Conservation (phyloP, 2,113 vertebrate genomes). For the Eleginops maclovinus region DNA sequence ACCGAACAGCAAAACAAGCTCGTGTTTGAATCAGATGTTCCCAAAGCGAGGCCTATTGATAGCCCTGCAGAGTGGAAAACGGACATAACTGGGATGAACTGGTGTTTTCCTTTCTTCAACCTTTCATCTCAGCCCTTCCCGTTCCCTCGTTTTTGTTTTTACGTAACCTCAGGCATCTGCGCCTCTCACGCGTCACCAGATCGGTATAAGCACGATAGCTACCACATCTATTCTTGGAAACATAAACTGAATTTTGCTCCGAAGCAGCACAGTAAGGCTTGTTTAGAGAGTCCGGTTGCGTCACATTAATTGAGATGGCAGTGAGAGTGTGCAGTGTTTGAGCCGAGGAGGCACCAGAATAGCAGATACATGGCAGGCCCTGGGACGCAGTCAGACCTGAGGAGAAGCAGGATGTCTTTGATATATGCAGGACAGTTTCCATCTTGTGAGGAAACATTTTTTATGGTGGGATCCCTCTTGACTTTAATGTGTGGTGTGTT, state of each 20-base stretch:
- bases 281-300: slow-evolving; percentile 54
- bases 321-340: slow-evolving; percentile 20
- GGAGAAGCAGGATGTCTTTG: slow-evolving; percentile 39
- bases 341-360: slow-evolving; percentile 27
- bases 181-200: slow-evolving; percentile 38
- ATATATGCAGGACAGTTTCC: slow-evolving; percentile 38
- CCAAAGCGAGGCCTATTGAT: slow-evolving; percentile 68
- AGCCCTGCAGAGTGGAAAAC: slow-evolving; percentile 50
- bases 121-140: slow-evolving; percentile 35
- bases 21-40: slow-evolving; percentile 56
- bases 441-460: slow-evolving; percentile 28
- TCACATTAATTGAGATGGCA: slow-evolving; percentile 44
- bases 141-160: slow-evolving; percentile 20
- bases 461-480: not conserved
- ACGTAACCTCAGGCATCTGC: slow-evolving; percentile 37
- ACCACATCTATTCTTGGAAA: slow-evolving; percentile 66
- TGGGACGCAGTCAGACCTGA: slow-evolving; percentile 30
- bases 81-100: slow-evolving; percentile 63
- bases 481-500: not conserved
- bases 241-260: slow-evolving; percentile 54
- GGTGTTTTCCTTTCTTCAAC: slow-evolving; percentile 64
- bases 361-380: slow-evolving; percentile 35
- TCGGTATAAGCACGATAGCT: slow-evolving; percentile 16
- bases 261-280: slow-evolving; percentile 36
- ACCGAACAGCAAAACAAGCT: slow-evolving; percentile 56